phyloP scores from a whole-genome alignment of 2,797 vertebrate genomes.

The Cossypha dichroa region DNA sequence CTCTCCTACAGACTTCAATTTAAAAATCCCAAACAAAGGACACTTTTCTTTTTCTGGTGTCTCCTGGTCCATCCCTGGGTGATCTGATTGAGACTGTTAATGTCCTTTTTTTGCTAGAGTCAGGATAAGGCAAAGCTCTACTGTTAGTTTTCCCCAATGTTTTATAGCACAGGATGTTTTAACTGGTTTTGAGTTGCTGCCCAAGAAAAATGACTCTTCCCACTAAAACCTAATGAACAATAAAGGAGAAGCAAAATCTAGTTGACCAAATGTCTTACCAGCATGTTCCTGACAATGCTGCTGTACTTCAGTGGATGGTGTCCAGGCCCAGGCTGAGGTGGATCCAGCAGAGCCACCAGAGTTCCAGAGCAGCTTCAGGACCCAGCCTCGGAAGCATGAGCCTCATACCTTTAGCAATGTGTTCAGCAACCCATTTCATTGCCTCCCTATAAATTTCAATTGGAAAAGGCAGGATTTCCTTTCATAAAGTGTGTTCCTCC shows the following conservation, averaged over 20 bases:
- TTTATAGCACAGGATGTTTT: not conserved
- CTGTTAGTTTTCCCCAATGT: not conserved
- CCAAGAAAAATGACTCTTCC: not conserved
- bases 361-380: not conserved
- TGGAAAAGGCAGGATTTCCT: not conserved
- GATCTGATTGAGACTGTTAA: not conserved
- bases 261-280: not conserved
- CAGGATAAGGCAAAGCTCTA: not conserved
- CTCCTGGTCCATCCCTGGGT: not conserved
- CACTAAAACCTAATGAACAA: rapidly evolving
- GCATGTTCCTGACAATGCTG: not conserved
- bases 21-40: not conserved
- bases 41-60: not conserved
- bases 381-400: not conserved
- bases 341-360: not conserved
- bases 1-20: not conserved
- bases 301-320: not conserved
- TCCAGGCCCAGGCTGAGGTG: not conserved
- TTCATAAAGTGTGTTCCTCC: not conserved
- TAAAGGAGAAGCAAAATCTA: not conserved
- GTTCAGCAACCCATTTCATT: not conserved
- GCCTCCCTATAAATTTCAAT: not conserved
- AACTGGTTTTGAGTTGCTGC: not conserved
- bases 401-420: not conserved
- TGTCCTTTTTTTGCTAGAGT: not conserved